Evolutionary conservation across 1,140 invertebrate species (phyloP), one percentile per base, ranked within the genome.

Genomic region (Bombus affinis): DNA sequence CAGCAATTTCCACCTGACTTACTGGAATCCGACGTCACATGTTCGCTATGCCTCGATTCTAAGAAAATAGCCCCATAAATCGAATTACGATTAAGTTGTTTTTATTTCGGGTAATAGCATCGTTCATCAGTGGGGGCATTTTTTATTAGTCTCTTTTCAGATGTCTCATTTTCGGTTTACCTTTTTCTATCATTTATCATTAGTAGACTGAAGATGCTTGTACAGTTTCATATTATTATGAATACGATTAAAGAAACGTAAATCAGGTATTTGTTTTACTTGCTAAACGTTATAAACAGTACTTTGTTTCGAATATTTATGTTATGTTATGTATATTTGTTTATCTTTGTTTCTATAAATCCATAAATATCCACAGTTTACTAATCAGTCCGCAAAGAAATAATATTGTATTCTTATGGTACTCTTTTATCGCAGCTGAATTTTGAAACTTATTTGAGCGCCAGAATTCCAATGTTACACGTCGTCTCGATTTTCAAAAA

Each of bases 1-100:
- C 81, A 32, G 77, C 84, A 80, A 42, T 77, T 89, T 81, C 76
- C n/a, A 62, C 44, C n/a, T 18, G 37, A 53, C 39, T 72, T 32
- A 13, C 37, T 76, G 15, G n/a, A 35, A 65, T 13, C 28, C 53
- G n/a, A 53, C 32, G 18, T 59, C 22, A 18, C 70, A 15, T 4
- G 22, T 32, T 65, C 39, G 32, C 32, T 53, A 12, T 18, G 59
- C 10, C 42, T 79, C n/a, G 62, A 66, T 47, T 44, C 12, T 15
- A 39, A 10, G 12, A 79, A 47, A 68, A 68, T 47, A 25, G 25
- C 10, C 13, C n/a, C 25, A 9, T 3, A 68, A 65, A 66, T 9
- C 5, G 66, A 37, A 44, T n/a, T 32, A 65, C n/a, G n/a, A 65
- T 65, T 65, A 62, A 62, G 28, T n/a, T 62, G 28, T 4, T 62